Base-by-base conservation (phyloP, 2,113 vertebrate species). In the Larimichthys polyactis region DNA sequence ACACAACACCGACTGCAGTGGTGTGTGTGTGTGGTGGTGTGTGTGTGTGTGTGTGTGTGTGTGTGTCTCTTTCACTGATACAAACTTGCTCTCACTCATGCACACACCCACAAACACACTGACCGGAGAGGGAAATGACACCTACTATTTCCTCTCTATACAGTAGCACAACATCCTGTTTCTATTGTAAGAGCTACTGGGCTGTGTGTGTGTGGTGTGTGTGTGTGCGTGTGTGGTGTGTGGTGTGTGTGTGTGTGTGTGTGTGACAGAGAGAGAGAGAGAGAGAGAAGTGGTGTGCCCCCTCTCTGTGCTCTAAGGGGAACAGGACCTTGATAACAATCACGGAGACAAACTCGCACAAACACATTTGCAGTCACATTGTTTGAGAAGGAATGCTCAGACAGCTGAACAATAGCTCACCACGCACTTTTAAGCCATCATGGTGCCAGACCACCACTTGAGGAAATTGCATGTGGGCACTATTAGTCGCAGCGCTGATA, bases 271-370 rank as follows among this genome's bases (percentile, higher is more conserved):
- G 29, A 46, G 69, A 59, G 46, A 85, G 55, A 27, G n/a, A n/a
- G n/a, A n/a, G n/a, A n/a, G n/a, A n/a, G n/a, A 57, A 87, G 81
- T 90, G 90, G 90, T 88, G 92, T 92, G 92, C 75, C 90, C 89
- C 66, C 66, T 74, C 43, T 75, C 14, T 84, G 22, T 82, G 46
- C 59, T 89, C 88, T 59, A 51, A 63, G 40, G 87, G 89, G 89
- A 91, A 83, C 58, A 46, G 65, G 70, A 67, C 73, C 78, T 83
- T 58, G 89, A 92, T 90, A 80, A 76, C n/a, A 82, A 77, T 81
- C 82, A 72, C 74, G 71, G 44, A 81, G 4, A 66, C n/a, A 17
- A 0, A 8, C 20, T 51, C 64, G 58, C 62, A 66, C 22, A 72
- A 51, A 76, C 79, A 80, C 46, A 55, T 16, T 77, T 69, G 48